Percentiles rank a stretch among this genome's conserved stretches.
These are phyloP conservation scores for Corythornis leucogaster DNA, from an alignment of 2,797 vertebrate species.

Conservation along the genomic window DNA sequence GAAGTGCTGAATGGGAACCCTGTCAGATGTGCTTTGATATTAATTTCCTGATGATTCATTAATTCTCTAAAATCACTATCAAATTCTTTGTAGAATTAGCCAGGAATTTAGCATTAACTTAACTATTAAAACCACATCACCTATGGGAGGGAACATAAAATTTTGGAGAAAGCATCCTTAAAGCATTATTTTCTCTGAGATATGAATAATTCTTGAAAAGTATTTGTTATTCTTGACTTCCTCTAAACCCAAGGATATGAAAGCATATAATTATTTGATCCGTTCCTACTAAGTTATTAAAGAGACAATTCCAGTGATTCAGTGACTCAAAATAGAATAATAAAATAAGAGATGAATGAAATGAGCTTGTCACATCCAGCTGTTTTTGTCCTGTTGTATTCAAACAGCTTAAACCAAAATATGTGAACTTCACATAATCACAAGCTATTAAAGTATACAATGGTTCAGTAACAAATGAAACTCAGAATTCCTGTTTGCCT, in stretches of 20 bases:
- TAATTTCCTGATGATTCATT: conserved; percentile 39
- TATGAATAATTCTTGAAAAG: not conserved
- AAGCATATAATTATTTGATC: not conserved
- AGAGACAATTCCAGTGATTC: not conserved
- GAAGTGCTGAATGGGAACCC: conserved; percentile 20
- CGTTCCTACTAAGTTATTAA: not conserved
- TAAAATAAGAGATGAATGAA: not conserved
- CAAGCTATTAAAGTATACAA: not conserved
- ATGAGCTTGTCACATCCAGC: not conserved
- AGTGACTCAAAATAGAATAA: not conserved
- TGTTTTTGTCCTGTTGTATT: not conserved
- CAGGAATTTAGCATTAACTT: not conserved
- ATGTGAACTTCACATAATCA: not conserved
- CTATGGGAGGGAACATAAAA: not conserved
- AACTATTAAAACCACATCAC: not conserved
- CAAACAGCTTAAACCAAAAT: not conserved
- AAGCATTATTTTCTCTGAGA: not conserved
- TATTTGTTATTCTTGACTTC: not conserved
- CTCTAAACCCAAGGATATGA: not conserved
- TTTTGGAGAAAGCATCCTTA: not conserved
- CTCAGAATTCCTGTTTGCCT: not conserved
- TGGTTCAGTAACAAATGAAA: not conserved
- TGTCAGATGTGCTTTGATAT: conserved; percentile 42
- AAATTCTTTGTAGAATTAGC: not conserved
- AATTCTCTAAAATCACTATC: not conserved